Evolutionary conservation across 1,140 invertebrate species (phyloP).

Genomic region (Saccostrea echinata): DNA sequence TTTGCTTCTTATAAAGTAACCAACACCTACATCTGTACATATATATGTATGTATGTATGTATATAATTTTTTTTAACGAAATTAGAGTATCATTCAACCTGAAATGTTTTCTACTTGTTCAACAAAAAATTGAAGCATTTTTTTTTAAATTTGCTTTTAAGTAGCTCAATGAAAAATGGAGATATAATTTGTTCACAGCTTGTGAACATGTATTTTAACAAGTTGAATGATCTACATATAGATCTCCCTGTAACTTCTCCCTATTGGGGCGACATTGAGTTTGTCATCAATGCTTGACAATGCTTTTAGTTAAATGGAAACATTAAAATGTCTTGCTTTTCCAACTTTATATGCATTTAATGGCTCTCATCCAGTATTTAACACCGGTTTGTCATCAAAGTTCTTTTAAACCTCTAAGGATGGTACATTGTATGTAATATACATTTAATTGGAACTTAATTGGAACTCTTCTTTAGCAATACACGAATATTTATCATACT

Average conservation of each 20-base stretch:
- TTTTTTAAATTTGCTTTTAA: neutral
- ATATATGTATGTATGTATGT: too few relatives aligned
- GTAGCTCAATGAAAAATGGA: neutral
- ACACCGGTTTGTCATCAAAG: neutral
- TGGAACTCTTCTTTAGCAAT: neutral
- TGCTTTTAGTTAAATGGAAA: neutral
- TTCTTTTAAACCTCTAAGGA: slow-evolving; percentile 8
- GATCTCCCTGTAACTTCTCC: neutral
- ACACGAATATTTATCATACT: neutral
- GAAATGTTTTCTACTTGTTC: neutral
- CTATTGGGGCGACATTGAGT: neutral
- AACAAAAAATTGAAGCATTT: neutral
- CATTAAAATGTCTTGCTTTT: neutral
- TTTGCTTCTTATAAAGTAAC: too few relatives aligned
- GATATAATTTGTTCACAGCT: neutral
- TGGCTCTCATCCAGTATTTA: neutral
- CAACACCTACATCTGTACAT: too few relatives aligned
- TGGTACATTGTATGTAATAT: neutral
- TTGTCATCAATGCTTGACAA: neutral
- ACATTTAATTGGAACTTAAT: slow-evolving; percentile 12
- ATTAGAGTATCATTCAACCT: too few relatives aligned
- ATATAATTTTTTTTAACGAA: too few relatives aligned
- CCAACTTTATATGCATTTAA: neutral
- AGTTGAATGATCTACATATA: slow-evolving; percentile 9
- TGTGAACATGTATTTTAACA: neutral